Conservation (phyloP, 2,888 invertebrate species). For the Dolichomitus sp. region DNA sequence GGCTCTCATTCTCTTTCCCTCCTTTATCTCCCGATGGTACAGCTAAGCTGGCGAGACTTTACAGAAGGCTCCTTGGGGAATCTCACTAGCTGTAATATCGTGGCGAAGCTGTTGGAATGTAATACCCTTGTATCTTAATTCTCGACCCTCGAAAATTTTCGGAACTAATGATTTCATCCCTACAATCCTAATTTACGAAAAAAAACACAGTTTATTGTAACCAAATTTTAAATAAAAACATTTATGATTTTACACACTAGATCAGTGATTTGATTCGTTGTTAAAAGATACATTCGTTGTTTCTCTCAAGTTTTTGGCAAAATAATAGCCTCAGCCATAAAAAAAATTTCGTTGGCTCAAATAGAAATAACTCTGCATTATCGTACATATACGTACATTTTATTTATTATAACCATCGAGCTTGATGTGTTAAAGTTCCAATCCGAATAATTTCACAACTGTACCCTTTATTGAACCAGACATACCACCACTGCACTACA, state of each 20-base stretch:
- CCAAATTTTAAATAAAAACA: not conserved
- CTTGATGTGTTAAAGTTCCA: constrained; percentile 50
- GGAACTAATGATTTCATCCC: constrained; percentile 30
- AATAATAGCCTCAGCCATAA: constrained; percentile 20
- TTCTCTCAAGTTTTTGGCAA: not conserved
- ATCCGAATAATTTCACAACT: constrained; percentile 45
- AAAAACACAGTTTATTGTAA: not conserved
- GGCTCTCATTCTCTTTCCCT: constrained; percentile 66
- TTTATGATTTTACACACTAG: not conserved
- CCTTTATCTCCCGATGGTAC: constrained; percentile 25
- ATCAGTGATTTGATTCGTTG: not conserved
- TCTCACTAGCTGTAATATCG: constrained; percentile 38
- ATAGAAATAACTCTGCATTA: constrained; percentile 22
- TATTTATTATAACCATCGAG: constrained; percentile 15
- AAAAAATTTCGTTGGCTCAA: constrained; percentile 27
- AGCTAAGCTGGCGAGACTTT: constrained; percentile 51
- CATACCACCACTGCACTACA: constrained; percentile 9
- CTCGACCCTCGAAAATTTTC: constrained; percentile 9
- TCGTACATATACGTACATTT: constrained; percentile 1
- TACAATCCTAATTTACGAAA: not conserved
- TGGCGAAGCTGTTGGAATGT: constrained; percentile 26
- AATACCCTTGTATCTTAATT: constrained; percentile 41
- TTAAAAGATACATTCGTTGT: too few species aligned
- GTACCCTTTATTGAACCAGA: constrained; percentile 29
- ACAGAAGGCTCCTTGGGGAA: constrained; percentile 36